A percentile compares a stretch with the other conserved stretches of the same genome.
Evolutionary conservation across 2,888 invertebrate genomes (phyloP).

Genomic region (Drosophila picticornis): DNA sequence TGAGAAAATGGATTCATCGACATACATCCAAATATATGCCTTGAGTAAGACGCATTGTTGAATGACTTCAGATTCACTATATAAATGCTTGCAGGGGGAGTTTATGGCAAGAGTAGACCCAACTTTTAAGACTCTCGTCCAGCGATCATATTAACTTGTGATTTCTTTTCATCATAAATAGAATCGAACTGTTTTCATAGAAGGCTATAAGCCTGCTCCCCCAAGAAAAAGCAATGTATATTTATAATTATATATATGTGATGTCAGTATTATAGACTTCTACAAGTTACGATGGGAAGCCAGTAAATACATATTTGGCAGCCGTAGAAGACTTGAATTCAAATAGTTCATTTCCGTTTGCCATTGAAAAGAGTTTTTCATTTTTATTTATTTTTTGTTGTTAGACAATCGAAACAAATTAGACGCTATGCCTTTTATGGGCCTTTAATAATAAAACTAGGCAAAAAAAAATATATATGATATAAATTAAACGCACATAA

Average conservation of each 20-base stretch:
- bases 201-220: not conserved
- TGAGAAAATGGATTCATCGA: not conserved
- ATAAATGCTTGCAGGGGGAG: not conserved
- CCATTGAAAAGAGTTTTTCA: conserved; percentile 67
- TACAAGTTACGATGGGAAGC: conserved; percentile 23
- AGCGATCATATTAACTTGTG: not conserved
- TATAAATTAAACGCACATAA: conserved; percentile 27
- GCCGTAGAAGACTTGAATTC: conserved; percentile 25
- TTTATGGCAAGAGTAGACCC: not conserved
- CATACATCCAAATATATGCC: not conserved
- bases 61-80: not conserved
- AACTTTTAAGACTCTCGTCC: not conserved
- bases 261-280: conserved; percentile 4
- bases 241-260: conserved; percentile 2
- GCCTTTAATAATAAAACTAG: conserved; percentile 69
- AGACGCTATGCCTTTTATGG: conserved; percentile 73
- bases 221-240: not conserved
- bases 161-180: not conserved
- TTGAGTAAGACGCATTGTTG: not conserved
- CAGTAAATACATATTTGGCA: conserved; percentile 4
- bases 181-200: not conserved
- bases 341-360: conserved; percentile 74
- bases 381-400: conserved; percentile 57
- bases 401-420: conserved; percentile 79
- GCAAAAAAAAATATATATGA: conserved; percentile 41